Evolutionary conservation across 2,888 invertebrate species (phyloP).

Genomic region (Epinotia demarniana): DNA sequence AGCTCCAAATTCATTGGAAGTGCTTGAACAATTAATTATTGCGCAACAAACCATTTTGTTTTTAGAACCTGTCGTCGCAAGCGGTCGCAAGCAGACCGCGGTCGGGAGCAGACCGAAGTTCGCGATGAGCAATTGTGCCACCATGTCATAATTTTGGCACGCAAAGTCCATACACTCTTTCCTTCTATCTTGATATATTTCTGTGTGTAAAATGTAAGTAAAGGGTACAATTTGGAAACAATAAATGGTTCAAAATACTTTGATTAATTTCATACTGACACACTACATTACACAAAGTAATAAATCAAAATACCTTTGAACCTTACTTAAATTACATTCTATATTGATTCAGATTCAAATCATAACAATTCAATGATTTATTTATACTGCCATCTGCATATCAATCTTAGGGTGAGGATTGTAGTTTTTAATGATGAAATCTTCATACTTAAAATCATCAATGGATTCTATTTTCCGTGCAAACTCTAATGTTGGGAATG

Average conservation of each 20-base stretch:
- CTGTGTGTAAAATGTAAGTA: constrained; percentile 56
- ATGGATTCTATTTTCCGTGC: constrained; percentile 89
- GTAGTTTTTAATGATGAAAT: constrained; percentile 94
- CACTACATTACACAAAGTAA: neutral
- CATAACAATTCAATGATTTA: neutral
- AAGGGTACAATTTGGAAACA: constrained; percentile 58
- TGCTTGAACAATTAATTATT: too few species aligned
- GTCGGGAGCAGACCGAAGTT: too few species aligned
- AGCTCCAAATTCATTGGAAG: too few species aligned
- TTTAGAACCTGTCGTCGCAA: too few species aligned
- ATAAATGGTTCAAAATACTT: constrained; percentile 53
- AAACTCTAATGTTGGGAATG: constrained; percentile 93
- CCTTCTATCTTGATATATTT: too few species aligned
- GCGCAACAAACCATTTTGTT: too few species aligned
- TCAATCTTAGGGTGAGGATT: constrained; percentile 94
- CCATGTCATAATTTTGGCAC: too few species aligned
- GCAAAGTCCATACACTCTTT: too few species aligned
- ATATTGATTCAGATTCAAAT: neutral
- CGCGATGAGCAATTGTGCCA: too few species aligned
- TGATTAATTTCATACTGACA: constrained; percentile 44
- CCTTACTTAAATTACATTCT: neutral
- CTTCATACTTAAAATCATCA: constrained; percentile 94
- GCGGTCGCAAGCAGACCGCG: too few species aligned
- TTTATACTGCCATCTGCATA: constrained; percentile 95
- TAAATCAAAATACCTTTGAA: neutral